A percentile compares a stretch with the other conserved stretches of the same genome.
Evolutionary conservation across 2,888 invertebrate genomes (phyloP).

Genomic region (Phragmatobia fuliginosa): DNA sequence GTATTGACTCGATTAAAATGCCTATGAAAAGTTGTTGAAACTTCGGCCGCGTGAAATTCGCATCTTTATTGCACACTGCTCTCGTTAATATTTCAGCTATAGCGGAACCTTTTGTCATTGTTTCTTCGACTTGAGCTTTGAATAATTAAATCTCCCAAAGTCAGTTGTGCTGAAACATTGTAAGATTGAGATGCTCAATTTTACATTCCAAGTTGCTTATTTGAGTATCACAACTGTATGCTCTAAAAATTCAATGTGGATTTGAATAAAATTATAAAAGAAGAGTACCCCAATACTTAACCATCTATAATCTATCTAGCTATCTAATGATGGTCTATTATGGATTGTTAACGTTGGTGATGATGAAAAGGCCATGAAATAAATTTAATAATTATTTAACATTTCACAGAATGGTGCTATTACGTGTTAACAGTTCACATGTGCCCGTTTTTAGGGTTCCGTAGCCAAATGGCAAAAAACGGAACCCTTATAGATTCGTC

Average conservation of each 20-base stretch:
- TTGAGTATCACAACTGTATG: background rate
- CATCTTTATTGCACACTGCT: constrained; percentile 46
- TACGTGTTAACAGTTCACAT: too few species aligned
- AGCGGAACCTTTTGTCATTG: constrained; percentile 43
- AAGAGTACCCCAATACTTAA: too few species aligned
- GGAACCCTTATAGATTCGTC: too few species aligned
- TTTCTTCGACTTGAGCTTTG: constrained; percentile 39
- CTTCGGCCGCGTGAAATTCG: constrained; percentile 30
- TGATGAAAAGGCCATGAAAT: too few species aligned
- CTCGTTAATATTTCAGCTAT: constrained; percentile 47
- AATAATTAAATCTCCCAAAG: constrained; percentile 50
- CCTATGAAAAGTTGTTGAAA: constrained; percentile 46
- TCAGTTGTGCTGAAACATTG: constrained; percentile 19
- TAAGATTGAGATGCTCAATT: constrained; percentile 6
- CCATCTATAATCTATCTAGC: too few species aligned
- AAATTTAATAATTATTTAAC: too few species aligned
- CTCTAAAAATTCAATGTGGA: background rate
- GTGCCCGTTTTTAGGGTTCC: too few species aligned
- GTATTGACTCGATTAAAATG: constrained; percentile 46
- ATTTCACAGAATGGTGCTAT: too few species aligned
- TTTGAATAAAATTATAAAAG: background rate
- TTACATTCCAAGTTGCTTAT: background rate
- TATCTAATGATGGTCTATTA: too few species aligned
- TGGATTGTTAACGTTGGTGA: background rate
- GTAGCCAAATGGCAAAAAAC: too few species aligned